A percentile compares a stretch with the other conserved stretches of the same genome.
phyloP scores from a whole-genome alignment of 2,888 invertebrate genomes.

The Lasioglossum leucozonium region DNA sequence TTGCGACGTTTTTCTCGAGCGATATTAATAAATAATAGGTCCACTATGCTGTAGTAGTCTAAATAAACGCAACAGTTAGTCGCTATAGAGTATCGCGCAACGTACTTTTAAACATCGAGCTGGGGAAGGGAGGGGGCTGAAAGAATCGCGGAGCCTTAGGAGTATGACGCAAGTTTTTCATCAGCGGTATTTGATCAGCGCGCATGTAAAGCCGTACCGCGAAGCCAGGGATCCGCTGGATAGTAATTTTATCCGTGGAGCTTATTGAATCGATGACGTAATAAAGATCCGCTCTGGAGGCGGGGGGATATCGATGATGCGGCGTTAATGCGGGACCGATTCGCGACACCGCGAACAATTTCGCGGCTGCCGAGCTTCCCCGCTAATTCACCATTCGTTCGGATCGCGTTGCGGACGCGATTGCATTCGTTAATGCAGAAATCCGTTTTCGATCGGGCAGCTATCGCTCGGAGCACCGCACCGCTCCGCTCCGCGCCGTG shows the following conservation, averaged over 20 bases:
- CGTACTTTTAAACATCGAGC: neutral
- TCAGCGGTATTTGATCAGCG: neutral
- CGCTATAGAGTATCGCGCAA: neutral
- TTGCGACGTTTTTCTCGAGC: too few relatives aligned
- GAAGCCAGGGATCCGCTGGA: neutral
- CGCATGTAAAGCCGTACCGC: neutral
- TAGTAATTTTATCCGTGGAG: constrained; percentile 16
- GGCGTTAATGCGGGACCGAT: constrained; percentile 50
- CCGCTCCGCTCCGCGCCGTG: too few relatives aligned
- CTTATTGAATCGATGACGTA: constrained; percentile 38
- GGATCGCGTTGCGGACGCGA: constrained; percentile 36
- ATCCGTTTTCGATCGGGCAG: constrained; percentile 44
- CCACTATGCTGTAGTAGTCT: neutral
- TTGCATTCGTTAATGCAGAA: constrained; percentile 55
- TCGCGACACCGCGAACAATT: constrained; percentile 61
- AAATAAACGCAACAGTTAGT: neutral
- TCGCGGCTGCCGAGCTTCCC: constrained; percentile 32
- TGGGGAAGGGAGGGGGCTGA: too few relatives aligned
- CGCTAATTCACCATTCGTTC: constrained; percentile 54
- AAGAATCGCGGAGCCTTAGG: neutral
- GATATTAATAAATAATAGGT: neutral
- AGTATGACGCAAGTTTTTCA: neutral
- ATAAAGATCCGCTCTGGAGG: constrained; percentile 37
- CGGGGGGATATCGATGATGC: constrained; percentile 51
- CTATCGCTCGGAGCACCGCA: neutral